Evolutionary conservation across 2,888 invertebrate genomes (phyloP).

Genomic region (Eupithecia insigniata): DNA sequence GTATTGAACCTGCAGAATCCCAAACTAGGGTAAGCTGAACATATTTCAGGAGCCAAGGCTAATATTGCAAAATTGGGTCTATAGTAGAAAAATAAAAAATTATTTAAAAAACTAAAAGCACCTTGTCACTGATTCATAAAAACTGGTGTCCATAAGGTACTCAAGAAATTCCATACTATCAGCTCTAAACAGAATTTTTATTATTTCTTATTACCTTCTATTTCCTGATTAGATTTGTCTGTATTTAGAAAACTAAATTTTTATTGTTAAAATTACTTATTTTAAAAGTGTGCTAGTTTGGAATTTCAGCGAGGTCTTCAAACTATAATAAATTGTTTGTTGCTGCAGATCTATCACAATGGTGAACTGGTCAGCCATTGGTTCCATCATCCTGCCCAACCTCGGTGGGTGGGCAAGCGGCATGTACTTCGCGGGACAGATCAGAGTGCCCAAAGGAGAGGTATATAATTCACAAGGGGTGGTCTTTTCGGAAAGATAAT

Average conservation of each 20-base stretch:
- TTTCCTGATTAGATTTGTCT: no score
- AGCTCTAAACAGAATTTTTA: no score
- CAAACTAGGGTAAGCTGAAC: neutral
- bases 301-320: no score
- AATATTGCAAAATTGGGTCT: neutral
- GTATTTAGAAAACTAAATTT: no score
- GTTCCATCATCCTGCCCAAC: slow-evolving; percentile 86
- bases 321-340: neutral
- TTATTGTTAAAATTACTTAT: no score
- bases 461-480: neutral
- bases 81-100: neutral
- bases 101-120: neutral
- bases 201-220: no score
- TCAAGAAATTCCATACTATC: no score
- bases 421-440: slow-evolving; percentile 40
- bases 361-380: slow-evolving; percentile 67
- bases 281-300: no score
- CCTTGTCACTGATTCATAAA: slow-evolving; percentile 1
- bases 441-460: slow-evolving; percentile 47
- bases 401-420: slow-evolving; percentile 88
- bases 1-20: neutral
- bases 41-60: neutral
- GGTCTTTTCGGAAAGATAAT: no score
- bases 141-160: neutral
- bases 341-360: slow-evolving; percentile 50